Conservation (phyloP, 2,797 vertebrate species). For the Balearica regulorum region DNA sequence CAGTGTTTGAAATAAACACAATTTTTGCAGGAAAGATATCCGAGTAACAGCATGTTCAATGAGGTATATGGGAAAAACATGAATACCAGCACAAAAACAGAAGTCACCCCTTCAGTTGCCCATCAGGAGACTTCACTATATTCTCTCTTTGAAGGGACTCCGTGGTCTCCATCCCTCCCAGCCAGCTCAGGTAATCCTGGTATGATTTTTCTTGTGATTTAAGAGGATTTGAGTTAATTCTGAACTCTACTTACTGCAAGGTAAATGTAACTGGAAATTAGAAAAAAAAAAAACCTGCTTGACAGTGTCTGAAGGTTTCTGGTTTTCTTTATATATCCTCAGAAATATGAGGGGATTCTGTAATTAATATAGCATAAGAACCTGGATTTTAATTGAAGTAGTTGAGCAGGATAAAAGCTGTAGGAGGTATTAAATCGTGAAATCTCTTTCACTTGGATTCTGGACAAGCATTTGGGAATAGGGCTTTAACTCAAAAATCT, state of each 20-base stretch:
- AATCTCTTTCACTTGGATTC: not conserved
- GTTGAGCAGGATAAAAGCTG: not conserved
- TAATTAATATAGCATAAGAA: not conserved
- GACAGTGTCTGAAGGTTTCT: not conserved
- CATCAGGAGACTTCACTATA: constrained; percentile 96
- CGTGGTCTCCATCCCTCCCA: constrained; percentile 96
- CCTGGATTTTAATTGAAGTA: not conserved
- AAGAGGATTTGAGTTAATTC: not conserved
- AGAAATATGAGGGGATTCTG: not conserved
- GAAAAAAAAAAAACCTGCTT: not conserved
- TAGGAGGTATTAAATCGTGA: not conserved
- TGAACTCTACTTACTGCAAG: not conserved
- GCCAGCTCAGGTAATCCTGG: constrained; percentile 90
- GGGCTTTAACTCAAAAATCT: not conserved
- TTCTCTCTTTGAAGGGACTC: constrained; percentile 94
- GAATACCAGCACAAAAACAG: constrained; percentile 84
- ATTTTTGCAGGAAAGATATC: constrained; percentile 85
- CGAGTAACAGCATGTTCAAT: constrained; percentile 93
- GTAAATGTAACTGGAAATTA: not conserved
- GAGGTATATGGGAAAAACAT: constrained; percentile 92
- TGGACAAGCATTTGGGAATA: not conserved
- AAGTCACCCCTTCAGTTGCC: constrained; percentile 78
- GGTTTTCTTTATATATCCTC: not conserved
- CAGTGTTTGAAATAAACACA: not conserved
- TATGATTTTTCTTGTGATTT: not conserved